phyloP scores from a whole-genome alignment of 2,888 invertebrate genomes.

The Tetragonisca angustula region DNA sequence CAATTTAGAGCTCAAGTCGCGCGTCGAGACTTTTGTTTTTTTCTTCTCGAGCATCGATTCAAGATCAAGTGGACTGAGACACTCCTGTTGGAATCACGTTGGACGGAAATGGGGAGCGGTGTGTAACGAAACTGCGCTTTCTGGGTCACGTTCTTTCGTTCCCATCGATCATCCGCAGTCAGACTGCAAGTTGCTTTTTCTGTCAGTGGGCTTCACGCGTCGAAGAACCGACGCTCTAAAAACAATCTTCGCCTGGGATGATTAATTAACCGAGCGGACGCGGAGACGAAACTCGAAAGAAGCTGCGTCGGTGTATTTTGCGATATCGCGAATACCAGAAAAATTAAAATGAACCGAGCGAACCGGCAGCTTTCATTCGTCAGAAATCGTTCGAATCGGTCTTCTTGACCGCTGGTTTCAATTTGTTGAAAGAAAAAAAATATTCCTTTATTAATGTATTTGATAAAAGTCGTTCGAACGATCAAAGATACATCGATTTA shows the following conservation, averaged over 20 bases:
- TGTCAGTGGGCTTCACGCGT: too few species aligned
- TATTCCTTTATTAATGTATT: too few species aligned
- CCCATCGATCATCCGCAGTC: background rate
- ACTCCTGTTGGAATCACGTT: conserved; percentile 3
- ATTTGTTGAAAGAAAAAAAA: too few species aligned
- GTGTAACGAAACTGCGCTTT: background rate
- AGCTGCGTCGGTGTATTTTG: too few species aligned
- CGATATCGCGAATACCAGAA: background rate
- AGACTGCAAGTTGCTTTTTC: background rate
- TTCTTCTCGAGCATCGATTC: conserved; percentile 19
- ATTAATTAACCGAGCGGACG: background rate
- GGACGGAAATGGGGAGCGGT: too few species aligned
- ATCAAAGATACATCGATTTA: too few species aligned
- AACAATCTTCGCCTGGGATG: background rate
- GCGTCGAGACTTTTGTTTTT: conserved; percentile 26
- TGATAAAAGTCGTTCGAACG: too few species aligned
- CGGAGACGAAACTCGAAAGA: too few species aligned
- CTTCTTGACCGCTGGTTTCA: too few species aligned
- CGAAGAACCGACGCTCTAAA: background rate
- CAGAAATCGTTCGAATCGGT: too few species aligned
- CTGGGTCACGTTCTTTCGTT: conserved; percentile 8
- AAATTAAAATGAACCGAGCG: background rate
- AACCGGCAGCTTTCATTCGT: too few species aligned
- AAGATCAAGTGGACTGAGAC: conserved; percentile 53
- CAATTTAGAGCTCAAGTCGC: conserved; percentile 57